A percentile compares a stretch with the other conserved stretches of the same genome.
Evolutionary conservation across 2,113 vertebrate genomes (phyloP).

Genomic region (Aix galericulata): DNA sequence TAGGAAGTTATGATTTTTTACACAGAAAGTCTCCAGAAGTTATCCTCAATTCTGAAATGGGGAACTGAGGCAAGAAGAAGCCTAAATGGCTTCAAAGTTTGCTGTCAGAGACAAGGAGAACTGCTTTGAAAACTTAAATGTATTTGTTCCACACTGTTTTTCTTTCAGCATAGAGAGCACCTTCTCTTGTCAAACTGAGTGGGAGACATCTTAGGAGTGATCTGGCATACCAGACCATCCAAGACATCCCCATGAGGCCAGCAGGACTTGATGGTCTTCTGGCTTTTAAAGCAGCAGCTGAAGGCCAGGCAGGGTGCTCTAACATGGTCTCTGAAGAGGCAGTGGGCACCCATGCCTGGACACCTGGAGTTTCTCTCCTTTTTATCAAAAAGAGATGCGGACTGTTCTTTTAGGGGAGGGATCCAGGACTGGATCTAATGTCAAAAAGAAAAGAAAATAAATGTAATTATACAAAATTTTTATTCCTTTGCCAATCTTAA

Average conservation of each 20-base stretch:
- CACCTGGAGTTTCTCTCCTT: neutral
- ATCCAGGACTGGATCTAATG: neutral
- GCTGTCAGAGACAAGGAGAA: neutral
- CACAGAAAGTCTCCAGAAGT: neutral
- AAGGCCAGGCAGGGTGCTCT: neutral
- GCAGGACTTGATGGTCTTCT: neutral
- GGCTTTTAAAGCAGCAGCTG: neutral
- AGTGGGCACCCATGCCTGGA: neutral
- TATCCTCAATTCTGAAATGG: neutral
- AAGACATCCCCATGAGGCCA: neutral
- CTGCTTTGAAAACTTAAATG: neutral
- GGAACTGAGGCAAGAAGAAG: neutral
- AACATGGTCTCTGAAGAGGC: neutral
- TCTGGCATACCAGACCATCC: neutral
- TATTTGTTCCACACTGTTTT: neutral
- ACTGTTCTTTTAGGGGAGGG: accelerated
- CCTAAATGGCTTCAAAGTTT: neutral
- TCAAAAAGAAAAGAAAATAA: accelerated
- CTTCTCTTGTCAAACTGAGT: neutral
- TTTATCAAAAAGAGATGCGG: neutral
- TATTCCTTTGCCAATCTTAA: neutral
- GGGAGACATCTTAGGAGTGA: neutral
- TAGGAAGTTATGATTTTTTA: neutral
- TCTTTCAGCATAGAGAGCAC: accelerated
- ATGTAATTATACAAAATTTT: neutral